phyloP scores from a whole-genome alignment of 2,888 invertebrate genomes.

The Melanargia galathea region DNA sequence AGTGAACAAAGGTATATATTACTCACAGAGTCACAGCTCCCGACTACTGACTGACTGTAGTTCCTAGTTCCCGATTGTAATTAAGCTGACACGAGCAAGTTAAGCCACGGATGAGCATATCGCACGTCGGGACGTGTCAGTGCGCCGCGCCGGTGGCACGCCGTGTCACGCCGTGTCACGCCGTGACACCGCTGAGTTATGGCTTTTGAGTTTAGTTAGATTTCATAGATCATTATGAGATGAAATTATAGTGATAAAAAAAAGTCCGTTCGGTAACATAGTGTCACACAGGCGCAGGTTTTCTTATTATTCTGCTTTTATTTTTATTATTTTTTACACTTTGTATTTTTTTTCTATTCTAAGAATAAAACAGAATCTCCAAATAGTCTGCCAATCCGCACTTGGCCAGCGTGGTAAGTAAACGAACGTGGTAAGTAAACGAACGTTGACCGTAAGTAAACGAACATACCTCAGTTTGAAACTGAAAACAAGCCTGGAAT shows the following conservation, averaged over 20 bases:
- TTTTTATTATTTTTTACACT: too few species aligned
- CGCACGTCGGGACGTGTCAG: background rate
- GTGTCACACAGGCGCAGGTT: too few species aligned
- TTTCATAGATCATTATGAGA: background rate
- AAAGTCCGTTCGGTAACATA: too few species aligned
- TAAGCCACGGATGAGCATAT: background rate
- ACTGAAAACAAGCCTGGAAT: too few species aligned
- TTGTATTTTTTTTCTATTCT: too few species aligned
- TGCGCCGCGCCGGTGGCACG: background rate
- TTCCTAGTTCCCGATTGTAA: constrained; percentile 10
- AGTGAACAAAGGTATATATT: background rate
- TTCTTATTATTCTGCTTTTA: too few species aligned
- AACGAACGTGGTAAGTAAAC: too few species aligned
- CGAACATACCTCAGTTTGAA: too few species aligned
- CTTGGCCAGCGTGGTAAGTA: too few species aligned
- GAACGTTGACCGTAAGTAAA: too few species aligned
- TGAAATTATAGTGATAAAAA: background rate
- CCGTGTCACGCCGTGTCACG: background rate
- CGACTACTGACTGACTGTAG: background rate
- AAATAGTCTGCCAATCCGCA: too few species aligned
- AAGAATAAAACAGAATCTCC: too few species aligned
- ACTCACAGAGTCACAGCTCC: background rate
- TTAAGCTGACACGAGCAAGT: constrained; percentile 8
- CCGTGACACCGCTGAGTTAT: constrained; percentile 7
- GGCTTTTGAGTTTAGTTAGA: background rate